These are phyloP conservation scores for Drosophila glabriapex DNA, from an alignment of 2,888 invertebrate genomes.

Conservation along the genomic window DNA sequence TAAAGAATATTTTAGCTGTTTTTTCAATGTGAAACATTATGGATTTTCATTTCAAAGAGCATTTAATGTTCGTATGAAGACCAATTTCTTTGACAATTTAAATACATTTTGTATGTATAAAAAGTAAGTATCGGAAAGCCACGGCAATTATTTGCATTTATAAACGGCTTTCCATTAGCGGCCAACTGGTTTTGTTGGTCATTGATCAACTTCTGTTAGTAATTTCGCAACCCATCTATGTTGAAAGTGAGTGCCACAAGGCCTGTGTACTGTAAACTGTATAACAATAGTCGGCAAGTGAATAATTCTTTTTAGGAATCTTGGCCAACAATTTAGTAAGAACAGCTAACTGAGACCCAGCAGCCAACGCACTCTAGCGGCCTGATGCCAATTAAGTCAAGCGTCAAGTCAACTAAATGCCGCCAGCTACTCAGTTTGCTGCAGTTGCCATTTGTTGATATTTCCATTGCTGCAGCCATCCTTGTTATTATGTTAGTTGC, in stretches of 20 bases:
- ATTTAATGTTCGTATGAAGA: background rate
- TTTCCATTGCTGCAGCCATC: slow-evolving; percentile 18
- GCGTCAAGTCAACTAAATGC: slow-evolving; percentile 67
- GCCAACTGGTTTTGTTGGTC: slow-evolving; percentile 3
- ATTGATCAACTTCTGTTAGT: background rate
- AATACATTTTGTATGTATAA: background rate
- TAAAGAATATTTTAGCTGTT: background rate
- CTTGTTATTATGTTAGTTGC: slow-evolving; percentile 32
- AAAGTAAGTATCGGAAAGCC: background rate
- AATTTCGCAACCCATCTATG: slow-evolving; percentile 3
- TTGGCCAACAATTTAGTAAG: slow-evolving; percentile 14
- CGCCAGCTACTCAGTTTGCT: slow-evolving; percentile 53
- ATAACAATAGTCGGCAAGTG: slow-evolving; percentile 8
- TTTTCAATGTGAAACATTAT: background rate
- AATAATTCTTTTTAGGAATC: slow-evolving; percentile 3
- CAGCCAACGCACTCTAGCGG: background rate
- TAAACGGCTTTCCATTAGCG: background rate
- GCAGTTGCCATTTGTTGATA: slow-evolving; percentile 43
- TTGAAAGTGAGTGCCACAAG: slow-evolving; percentile 1
- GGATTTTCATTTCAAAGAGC: background rate
- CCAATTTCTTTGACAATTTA: background rate
- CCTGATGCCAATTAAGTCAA: slow-evolving; percentile 64
- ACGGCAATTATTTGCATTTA: background rate
- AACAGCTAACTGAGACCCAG: slow-evolving; percentile 1
- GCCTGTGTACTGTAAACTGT: slow-evolving; percentile 8